Conservation (phyloP, 2,888 invertebrate genomes). For the Orthosia incerta region DNA sequence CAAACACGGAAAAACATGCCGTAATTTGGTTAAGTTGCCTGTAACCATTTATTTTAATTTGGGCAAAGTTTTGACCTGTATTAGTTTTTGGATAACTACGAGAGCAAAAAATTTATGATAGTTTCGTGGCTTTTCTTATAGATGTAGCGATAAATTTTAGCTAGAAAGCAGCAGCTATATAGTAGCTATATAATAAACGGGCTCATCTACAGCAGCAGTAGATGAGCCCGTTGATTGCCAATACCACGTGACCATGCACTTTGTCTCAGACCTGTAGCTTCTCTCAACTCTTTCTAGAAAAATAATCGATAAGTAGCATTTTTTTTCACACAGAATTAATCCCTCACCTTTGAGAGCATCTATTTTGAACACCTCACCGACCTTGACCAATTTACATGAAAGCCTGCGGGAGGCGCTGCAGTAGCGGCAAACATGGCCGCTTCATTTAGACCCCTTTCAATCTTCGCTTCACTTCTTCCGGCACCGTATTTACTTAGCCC, state of each 20-base stretch:
- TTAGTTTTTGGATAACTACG: not conserved
- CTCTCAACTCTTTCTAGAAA: not conserved
- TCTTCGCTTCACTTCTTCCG: slow-evolving; percentile 37
- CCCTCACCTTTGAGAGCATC: slow-evolving; percentile 49
- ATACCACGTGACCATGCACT: not conserved
- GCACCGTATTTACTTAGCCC: slow-evolving; percentile 37
- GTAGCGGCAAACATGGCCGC: slow-evolving; percentile 71
- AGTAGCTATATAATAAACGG: no score
- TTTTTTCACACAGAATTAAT: slow-evolving; percentile 45
- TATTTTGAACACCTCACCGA: slow-evolving; percentile 69
- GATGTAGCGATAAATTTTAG: not conserved
- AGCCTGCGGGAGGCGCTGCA: slow-evolving; percentile 79
- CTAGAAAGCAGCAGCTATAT: no score
- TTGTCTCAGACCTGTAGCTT: slow-evolving; percentile 33
- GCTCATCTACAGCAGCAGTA: no score
- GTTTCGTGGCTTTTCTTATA: no score
- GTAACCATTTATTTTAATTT: not conserved
- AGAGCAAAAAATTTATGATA: not conserved
- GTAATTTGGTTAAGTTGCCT: not conserved
- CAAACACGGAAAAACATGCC: slow-evolving; percentile 14
- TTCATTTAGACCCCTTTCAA: slow-evolving; percentile 65
- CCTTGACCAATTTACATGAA: slow-evolving; percentile 80
- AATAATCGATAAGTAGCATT: not conserved
- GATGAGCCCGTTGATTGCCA: not conserved
- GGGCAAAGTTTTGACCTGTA: not conserved